Percentiles rank a stretch among this genome's conserved stretches.
These are phyloP conservation scores for Parazoanthus atlanticus DNA, from an alignment of 92 coral and sea anemone species.

Conservation along the genomic window DNA sequence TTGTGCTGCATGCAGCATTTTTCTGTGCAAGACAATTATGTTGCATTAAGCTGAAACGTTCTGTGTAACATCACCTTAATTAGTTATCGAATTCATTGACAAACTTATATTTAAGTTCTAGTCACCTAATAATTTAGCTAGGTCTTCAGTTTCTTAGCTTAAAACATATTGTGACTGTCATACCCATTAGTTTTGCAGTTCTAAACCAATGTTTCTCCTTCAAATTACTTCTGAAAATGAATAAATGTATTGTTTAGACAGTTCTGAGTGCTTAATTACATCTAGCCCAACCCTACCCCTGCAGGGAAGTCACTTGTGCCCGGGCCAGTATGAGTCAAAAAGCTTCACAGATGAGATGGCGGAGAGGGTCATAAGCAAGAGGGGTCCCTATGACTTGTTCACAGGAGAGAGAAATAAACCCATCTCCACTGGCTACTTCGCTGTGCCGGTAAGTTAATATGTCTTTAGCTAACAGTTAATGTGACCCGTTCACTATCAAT, in stretches of 20 bases:
- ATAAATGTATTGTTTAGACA: background rate
- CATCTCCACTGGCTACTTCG: constrained; percentile 82
- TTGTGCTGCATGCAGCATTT: too few species aligned
- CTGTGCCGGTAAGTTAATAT: constrained; percentile 78
- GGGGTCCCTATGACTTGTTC: constrained; percentile 98
- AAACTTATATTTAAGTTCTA: too few species aligned
- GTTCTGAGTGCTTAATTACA: background rate
- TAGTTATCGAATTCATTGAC: too few species aligned
- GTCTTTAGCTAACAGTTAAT: background rate
- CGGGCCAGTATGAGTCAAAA: constrained; percentile 94
- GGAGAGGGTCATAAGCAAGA: constrained; percentile 86
- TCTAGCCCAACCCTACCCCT: background rate
- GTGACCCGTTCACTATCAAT: too few species aligned
- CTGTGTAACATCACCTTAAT: too few species aligned
- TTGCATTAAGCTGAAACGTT: too few species aligned
- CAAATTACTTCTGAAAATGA: too few species aligned
- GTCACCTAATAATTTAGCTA: too few species aligned
- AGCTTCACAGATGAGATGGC: constrained; percentile 94
- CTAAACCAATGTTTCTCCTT: too few species aligned
- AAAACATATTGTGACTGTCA: too few species aligned
- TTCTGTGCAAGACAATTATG: too few species aligned
- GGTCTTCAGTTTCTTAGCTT: background rate
- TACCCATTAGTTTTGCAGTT: too few species aligned
- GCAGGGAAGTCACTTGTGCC: constrained; percentile 97
- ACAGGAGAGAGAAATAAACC: constrained; percentile 96